Conservation (phyloP, 2,797 vertebrate species). For the Squalus acanthias region DNA sequence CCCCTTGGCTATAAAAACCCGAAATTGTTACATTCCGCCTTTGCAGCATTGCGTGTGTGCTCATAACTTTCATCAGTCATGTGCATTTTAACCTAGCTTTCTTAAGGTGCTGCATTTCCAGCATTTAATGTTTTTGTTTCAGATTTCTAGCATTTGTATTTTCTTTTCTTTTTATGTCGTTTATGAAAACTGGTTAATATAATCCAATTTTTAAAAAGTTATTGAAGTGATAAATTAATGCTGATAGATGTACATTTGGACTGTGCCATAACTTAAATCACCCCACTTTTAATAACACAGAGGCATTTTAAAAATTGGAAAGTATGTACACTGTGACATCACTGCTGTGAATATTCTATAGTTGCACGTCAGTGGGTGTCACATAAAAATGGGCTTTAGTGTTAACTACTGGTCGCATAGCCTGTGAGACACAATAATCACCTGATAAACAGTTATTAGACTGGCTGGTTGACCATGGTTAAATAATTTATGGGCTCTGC, state of each 20-base stretch:
- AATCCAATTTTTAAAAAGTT: not conserved
- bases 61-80: not conserved
- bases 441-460: not conserved
- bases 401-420: not conserved
- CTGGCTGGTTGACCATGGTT: not conserved
- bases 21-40: not conserved
- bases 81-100: not conserved
- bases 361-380: not conserved
- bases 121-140: not conserved
- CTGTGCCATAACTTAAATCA: not conserved
- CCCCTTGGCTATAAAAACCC: not conserved
- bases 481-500: slow-evolving; percentile 8
- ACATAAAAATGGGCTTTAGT: not conserved
- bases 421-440: not conserved
- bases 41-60: not conserved
- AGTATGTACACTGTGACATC: not conserved
- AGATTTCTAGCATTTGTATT: not conserved
- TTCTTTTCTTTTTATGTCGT: not conserved
- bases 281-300: not conserved
- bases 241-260: not conserved
- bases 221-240: not conserved
- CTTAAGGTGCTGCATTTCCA: not conserved
- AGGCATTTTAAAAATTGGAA: not conserved
- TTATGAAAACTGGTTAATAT: not conserved
- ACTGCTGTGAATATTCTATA: not conserved